Evolutionary conservation across 2,113 vertebrate genomes (phyloP), one percentile per base, ranked within the genome.

Genomic region (Petrocephalus zakoni): DNA sequence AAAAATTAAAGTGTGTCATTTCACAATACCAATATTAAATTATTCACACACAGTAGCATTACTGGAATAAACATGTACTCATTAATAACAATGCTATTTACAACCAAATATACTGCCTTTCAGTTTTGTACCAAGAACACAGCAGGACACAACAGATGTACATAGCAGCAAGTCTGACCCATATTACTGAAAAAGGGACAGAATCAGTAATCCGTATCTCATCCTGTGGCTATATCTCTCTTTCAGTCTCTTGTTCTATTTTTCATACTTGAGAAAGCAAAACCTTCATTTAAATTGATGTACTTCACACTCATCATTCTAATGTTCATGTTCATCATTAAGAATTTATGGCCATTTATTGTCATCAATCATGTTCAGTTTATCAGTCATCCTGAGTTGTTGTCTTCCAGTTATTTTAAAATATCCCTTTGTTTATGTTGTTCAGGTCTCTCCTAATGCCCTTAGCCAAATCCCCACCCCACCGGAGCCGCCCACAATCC

Each of bases 1-100:
- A 93, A 92, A 92, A 92, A 92, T 91, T 89, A 91, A 93, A 91
- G 91, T 93, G 92, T 93, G 88, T 90, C 91, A 90, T 91, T 92
- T 93, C 91, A 92, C 91, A 91, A 89, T 90, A 89, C 88, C 89
- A 82, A 86, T 90, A 88, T 90, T 88, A 91, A 93, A 92, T 90
- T 93, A 93, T 93, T 92, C 92, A 93, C 92, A 92, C 91, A 78
- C 5, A 78, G 91, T 93, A 93, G 91, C 91, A 78, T 78, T 78
- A 78, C 92, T 92, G 91, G 91, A 89, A 91, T 92, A 91, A 89
- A 90, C 92, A 91, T 93, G 88, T 93, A 91, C 92, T 92, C 93
- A 92, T 78, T 78, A 89, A 89, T 91, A 93, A 91, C 93, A 94
- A 94, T 92, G 88, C 92, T 93, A 89, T 93, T 95, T 94, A 95